These are phyloP conservation scores for Parascotia fuliginaria DNA, from an alignment of 2,888 invertebrate genomes.

Conservation along the genomic window DNA sequence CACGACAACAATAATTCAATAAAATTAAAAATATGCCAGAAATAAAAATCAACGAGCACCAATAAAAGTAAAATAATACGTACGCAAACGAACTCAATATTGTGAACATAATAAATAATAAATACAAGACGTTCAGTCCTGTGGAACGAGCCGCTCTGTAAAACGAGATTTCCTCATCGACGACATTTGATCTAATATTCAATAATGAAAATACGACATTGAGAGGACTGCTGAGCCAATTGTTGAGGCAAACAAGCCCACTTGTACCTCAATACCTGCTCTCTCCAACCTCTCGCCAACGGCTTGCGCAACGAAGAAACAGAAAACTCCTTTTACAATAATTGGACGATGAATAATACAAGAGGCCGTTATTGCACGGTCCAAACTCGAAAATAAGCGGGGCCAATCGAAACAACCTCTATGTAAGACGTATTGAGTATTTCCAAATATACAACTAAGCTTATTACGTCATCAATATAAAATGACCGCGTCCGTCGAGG, in stretches of 20 bases:
- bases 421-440: constrained; percentile 21
- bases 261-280: constrained; percentile 52
- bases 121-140: constrained; percentile 42
- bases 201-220: constrained; percentile 67
- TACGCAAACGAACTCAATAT: constrained; percentile 34
- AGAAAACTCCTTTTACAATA: constrained; percentile 83
- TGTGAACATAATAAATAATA: constrained; percentile 43
- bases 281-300: constrained; percentile 34
- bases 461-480: constrained; percentile 30
- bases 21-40: neutral
- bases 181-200: constrained; percentile 71
- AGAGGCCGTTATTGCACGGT: constrained; percentile 76
- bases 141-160: constrained; percentile 36
- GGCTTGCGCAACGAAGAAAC: constrained; percentile 53
- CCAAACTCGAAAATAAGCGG: constrained; percentile 69
- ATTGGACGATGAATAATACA: constrained; percentile 86
- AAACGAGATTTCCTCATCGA: constrained; percentile 43
- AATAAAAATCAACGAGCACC: neutral
- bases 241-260: constrained; percentile 69
- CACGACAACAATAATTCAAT: neutral
- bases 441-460: constrained; percentile 21
- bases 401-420: constrained; percentile 42
- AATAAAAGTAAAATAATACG: constrained; percentile 38
- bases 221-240: constrained; percentile 63
- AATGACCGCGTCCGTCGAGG: constrained; percentile 10